Conservation (phyloP, 2,113 vertebrate species). For the Thamnophis sirtalis region DNA sequence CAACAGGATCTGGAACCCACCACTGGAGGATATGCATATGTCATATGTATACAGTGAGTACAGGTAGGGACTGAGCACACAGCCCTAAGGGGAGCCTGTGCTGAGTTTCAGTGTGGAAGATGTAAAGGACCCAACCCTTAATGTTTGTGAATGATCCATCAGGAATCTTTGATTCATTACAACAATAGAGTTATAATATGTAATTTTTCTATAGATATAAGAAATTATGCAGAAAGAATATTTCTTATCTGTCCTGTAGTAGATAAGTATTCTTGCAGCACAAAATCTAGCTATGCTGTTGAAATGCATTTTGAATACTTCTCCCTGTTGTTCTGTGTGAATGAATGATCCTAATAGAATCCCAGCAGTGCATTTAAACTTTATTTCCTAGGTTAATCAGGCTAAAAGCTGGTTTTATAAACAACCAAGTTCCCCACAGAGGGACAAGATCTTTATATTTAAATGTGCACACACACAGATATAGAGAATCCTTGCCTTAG, state of each 20-base stretch:
- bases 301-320: slow-evolving; percentile 58
- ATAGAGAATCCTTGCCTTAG: slow-evolving; percentile 5
- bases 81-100: no score
- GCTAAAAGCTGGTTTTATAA: slow-evolving; percentile 59
- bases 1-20: no score
- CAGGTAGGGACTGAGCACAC: no score
- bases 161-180: no score
- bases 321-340: slow-evolving; percentile 38
- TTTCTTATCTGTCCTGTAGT: slow-evolving; percentile 53
- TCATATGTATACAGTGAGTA: no score
- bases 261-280: slow-evolving; percentile 64
- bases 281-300: slow-evolving; percentile 51
- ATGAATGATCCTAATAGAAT: slow-evolving; percentile 55
- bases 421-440: slow-evolving; percentile 44
- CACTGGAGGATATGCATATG: no score
- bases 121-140: no score
- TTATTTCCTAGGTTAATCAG: slow-evolving; percentile 66
- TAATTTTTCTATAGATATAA: background rate
- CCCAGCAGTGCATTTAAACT: slow-evolving; percentile 60
- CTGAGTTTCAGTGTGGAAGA: no score
- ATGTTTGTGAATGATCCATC: no score
- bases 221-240: slow-evolving; percentile 37
- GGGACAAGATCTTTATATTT: background rate
- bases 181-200: background rate
- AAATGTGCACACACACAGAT: background rate